Evolutionary conservation across 2,797 vertebrate genomes (phyloP).

Genomic region (Novumbra hubbsi): DNA sequence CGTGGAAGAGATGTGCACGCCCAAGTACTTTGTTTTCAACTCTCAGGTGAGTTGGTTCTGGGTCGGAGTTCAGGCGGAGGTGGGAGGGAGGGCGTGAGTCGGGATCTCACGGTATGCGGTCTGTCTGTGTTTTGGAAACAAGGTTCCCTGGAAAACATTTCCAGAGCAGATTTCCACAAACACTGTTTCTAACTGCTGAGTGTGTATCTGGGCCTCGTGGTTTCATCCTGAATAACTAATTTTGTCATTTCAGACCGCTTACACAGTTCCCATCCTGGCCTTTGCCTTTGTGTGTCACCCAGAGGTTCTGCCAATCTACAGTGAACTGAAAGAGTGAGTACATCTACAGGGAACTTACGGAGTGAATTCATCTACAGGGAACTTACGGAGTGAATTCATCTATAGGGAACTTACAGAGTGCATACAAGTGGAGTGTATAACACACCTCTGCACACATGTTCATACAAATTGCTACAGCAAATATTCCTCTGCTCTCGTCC

Average conservation of each 20-base stretch:
- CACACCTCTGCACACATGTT: neutral
- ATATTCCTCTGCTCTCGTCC: neutral
- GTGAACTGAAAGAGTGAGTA: conserved; percentile 95
- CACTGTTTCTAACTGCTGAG: neutral
- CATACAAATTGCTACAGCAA: neutral
- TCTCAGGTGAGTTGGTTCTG: conserved; percentile 79
- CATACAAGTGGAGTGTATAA: neutral
- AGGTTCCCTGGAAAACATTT: neutral
- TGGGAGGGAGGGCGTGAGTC: conserved; percentile 12
- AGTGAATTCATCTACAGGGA: conserved; percentile 98
- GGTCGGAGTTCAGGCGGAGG: neutral
- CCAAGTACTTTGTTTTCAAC: conserved; percentile 94
- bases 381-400: conserved; percentile 88
- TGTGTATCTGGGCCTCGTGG: neutral
- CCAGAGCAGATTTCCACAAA: too few species aligned
- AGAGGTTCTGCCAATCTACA: conserved; percentile 97
- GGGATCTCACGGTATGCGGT: neutral
- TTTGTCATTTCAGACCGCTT: conserved; percentile 83
- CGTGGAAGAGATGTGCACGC: conserved; percentile 81
- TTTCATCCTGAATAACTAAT: neutral
- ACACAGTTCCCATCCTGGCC: conserved; percentile 94
- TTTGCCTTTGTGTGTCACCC: conserved; percentile 99
- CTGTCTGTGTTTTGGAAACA: neutral
- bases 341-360: conserved; percentile 93
- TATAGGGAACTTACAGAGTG: too few species aligned